These are phyloP conservation scores for Lagocephalus sceleratus DNA, from an alignment of 2,797 vertebrate genomes.

Conservation along the genomic window DNA sequence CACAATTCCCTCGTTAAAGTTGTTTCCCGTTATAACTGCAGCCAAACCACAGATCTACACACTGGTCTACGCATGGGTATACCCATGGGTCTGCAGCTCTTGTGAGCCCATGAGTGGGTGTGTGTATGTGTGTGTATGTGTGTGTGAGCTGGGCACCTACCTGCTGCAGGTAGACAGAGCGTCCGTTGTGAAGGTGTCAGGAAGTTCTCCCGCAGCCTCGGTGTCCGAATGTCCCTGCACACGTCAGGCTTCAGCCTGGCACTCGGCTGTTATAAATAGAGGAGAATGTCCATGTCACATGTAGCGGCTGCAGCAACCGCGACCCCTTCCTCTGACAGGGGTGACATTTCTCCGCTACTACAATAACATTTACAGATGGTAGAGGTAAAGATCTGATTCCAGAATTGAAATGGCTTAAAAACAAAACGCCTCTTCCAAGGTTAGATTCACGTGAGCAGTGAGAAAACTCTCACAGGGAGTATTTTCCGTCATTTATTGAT, in stretches of 20 bases:
- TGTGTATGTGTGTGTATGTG: conserved; percentile 3
- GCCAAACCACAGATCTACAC: background rate
- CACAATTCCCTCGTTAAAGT: background rate
- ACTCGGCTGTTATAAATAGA: conserved; percentile 76
- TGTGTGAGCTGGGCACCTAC: conserved; percentile 35
- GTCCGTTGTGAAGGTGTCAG: conserved; percentile 42
- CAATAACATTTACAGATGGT: conserved; percentile 8
- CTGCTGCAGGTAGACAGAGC: conserved; percentile 43
- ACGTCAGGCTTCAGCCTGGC: conserved; percentile 44
- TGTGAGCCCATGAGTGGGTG: background rate
- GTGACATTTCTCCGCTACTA: conserved; percentile 59
- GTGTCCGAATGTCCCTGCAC: conserved; percentile 64
- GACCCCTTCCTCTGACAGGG: conserved; percentile 40
- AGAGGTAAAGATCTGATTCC: conserved; percentile 13
- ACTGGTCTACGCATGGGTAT: too few species aligned
- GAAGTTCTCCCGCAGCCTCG: conserved; percentile 39
- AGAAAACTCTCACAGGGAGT: too few species aligned
- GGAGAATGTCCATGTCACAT: conserved; percentile 73
- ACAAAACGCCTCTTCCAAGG: background rate
- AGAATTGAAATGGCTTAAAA: conserved; percentile 6
- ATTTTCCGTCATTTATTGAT: background rate
- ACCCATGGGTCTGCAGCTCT: background rate
- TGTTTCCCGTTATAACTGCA: background rate
- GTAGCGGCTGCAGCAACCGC: conserved; percentile 44
- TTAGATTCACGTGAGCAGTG: background rate